Conservation (phyloP, 2,888 invertebrate genomes). For the Drosophila subquinaria region DNA sequence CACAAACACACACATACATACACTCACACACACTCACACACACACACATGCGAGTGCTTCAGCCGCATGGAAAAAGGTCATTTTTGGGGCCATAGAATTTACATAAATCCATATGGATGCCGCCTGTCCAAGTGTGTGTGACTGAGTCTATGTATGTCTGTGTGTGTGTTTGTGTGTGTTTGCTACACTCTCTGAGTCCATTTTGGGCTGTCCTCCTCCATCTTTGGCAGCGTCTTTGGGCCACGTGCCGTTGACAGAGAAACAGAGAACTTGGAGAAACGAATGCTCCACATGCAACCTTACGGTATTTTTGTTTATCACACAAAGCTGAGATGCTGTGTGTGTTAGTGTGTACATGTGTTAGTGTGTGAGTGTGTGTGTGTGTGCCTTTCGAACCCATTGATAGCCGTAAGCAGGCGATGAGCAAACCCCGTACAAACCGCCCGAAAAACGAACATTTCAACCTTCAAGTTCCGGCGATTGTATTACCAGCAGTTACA, state of each 20-base stretch:
- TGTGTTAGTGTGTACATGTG: conserved; percentile 14
- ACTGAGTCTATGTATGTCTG: no score
- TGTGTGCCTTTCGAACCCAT: conserved; percentile 64
- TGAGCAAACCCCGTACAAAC: conserved; percentile 45
- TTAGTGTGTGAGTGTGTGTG: conserved; percentile 34
- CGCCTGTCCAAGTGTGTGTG: conserved; percentile 56
- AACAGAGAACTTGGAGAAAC: conserved; percentile 33
- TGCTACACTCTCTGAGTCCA: conserved; percentile 10
- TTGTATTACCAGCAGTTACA: conserved; percentile 48
- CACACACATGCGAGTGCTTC: conserved; percentile 20
- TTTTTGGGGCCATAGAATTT: conserved; percentile 81
- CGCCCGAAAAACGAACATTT: conserved; percentile 36
- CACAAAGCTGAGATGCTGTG: conserved; percentile 40
- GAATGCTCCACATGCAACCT: conserved; percentile 54
- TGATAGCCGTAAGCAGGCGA: conserved; percentile 68
- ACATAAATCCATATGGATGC: conserved; percentile 84
- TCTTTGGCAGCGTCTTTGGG: conserved; percentile 58
- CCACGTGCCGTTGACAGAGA: conserved; percentile 58
- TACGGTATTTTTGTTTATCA: conserved; percentile 64
- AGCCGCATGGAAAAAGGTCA: conserved; percentile 80
- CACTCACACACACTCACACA: conserved; percentile 11
- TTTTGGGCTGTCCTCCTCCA: conserved; percentile 46
- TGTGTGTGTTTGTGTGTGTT: conserved; percentile 4
- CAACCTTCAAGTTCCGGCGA: conserved; percentile 60
- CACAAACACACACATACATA: conserved; percentile 44